These are phyloP conservation scores for Athalia cordata DNA, from an alignment of 2,888 invertebrate genomes.

Conservation along the genomic window DNA sequence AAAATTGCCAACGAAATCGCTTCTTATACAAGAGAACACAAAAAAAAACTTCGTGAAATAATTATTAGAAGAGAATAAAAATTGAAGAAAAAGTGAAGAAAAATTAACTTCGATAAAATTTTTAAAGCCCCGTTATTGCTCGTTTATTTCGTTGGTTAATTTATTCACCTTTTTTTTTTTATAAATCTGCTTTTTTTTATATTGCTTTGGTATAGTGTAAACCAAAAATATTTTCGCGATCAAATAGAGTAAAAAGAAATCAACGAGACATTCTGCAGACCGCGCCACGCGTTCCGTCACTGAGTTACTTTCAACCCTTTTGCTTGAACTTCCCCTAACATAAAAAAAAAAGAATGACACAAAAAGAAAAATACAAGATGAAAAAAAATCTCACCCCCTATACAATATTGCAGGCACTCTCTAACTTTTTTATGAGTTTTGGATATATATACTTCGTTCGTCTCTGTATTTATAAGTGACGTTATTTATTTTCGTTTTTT, in stretches of 20 bases:
- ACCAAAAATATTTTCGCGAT: slow-evolving; percentile 38
- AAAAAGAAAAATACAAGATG: no score
- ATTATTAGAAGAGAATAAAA: no score
- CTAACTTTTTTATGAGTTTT: slow-evolving; percentile 44
- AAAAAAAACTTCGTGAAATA: no score
- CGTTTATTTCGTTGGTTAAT: not conserved
- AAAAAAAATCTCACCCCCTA: slow-evolving; percentile 31
- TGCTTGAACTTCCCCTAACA: slow-evolving; percentile 41
- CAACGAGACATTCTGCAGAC: slow-evolving; percentile 46
- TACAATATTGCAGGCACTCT: slow-evolving; percentile 36
- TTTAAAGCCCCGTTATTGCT: not conserved
- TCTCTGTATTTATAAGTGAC: slow-evolving; percentile 17
- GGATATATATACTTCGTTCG: slow-evolving; percentile 14
- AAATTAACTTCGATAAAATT: slow-evolving; percentile 2
- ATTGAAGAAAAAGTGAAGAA: not conserved
- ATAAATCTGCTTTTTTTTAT: not conserved
- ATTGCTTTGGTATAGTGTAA: slow-evolving; percentile 4
- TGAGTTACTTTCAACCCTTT: slow-evolving; percentile 68
- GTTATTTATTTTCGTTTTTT: not conserved
- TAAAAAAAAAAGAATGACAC: no score
- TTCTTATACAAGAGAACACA: not conserved
- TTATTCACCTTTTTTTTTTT: not conserved
- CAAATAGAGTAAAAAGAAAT: not conserved
- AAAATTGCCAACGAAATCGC: not conserved
- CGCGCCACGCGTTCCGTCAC: slow-evolving; percentile 57